These are phyloP conservation scores for Stenodera caucasica DNA, from an alignment of 2,888 invertebrate genomes.

Conservation along the genomic window DNA sequence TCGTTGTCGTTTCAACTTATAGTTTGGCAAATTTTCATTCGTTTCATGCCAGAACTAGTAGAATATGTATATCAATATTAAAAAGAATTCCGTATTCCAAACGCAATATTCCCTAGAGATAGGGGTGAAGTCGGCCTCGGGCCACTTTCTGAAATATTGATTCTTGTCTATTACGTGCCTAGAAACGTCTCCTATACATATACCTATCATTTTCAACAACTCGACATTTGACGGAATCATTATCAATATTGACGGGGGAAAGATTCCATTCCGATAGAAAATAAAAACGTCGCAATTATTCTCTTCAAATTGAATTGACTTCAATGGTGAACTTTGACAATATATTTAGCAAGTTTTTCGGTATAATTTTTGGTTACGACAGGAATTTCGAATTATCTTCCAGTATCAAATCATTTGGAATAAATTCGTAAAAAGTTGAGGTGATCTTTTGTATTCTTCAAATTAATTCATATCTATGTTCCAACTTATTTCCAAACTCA, in stretches of 20 bases:
- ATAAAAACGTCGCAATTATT: neutral
- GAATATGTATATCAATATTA: conserved; percentile 25
- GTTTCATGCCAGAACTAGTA: neutral
- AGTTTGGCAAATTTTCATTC: neutral
- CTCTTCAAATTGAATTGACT: neutral
- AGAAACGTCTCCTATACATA: conserved; percentile 3
- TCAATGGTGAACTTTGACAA: neutral
- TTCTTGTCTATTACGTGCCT: conserved; percentile 43
- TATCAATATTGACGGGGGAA: neutral
- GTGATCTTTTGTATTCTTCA: neutral
- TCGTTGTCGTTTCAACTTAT: neutral
- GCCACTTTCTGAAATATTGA: conserved; percentile 51
- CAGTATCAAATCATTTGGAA: conserved; percentile 23
- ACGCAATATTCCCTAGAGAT: conserved; percentile 45
- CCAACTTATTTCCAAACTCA: too few species aligned
- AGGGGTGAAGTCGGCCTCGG: conserved; percentile 47
- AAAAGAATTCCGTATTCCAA: conserved; percentile 46
- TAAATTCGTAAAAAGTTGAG: neutral
- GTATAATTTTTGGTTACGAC: neutral
- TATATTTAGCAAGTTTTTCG: neutral
- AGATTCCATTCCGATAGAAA: neutral
- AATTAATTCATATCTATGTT: too few species aligned
- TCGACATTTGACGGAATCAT: neutral
- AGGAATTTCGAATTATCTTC: conserved; percentile 14
- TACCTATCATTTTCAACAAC: conserved; percentile 3